A percentile compares a stretch with the other conserved stretches of the same genome.
phyloP scores from a whole-genome alignment of 1,140 invertebrate species.

The Diachasma alloeum region DNA sequence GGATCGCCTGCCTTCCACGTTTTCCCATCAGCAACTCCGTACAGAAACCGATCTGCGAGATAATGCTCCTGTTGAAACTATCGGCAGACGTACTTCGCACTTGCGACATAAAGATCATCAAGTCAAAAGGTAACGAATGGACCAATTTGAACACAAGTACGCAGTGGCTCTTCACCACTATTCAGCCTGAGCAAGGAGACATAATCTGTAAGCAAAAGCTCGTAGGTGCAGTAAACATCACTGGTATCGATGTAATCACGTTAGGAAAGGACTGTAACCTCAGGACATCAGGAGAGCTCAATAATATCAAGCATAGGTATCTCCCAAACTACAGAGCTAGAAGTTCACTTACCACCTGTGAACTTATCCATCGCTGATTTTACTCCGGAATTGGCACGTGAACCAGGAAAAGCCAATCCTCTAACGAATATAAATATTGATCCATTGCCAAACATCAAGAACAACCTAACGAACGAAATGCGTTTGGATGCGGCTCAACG shows the following conservation, averaged over 20 bases:
- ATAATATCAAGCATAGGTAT: neutral
- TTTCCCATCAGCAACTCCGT: neutral
- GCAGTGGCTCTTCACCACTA: neutral
- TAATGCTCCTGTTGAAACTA: neutral
- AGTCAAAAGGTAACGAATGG: neutral
- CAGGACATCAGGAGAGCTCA: neutral
- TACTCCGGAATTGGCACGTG: too few relatives aligned
- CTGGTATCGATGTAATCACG: neutral
- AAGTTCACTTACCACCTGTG: neutral
- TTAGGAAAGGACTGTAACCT: neutral
- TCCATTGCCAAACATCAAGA: too few relatives aligned
- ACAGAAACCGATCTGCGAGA: neutral
- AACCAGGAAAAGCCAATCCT: too few relatives aligned
- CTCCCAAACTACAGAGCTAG: neutral
- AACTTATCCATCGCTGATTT: neutral
- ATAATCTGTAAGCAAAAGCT: neutral
- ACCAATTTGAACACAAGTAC: neutral
- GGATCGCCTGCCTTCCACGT: too few relatives aligned
- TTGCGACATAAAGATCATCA: neutral
- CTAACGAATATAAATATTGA: too few relatives aligned
- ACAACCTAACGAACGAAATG: too few relatives aligned
- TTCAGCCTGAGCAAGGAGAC: neutral
- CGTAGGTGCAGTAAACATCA: neutral
- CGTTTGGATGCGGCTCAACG: too few relatives aligned
- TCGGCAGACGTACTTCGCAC: neutral